Conservation (phyloP, 2,888 invertebrate species). For the Nemurella pictetii region DNA sequence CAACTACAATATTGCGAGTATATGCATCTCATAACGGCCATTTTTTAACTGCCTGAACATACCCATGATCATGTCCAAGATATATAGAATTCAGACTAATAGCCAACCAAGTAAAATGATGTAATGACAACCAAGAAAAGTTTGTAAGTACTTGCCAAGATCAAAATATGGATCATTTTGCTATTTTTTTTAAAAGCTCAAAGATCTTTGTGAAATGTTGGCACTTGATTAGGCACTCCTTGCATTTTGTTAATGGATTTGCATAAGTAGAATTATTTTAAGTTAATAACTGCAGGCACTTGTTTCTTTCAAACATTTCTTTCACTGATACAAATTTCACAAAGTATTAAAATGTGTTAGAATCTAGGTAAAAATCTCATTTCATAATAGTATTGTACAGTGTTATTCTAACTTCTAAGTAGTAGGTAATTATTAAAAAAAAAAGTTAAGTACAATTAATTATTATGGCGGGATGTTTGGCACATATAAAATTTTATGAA, state of each 20-base stretch:
- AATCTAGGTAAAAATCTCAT: neutral
- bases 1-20: no score
- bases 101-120: no score
- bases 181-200: neutral
- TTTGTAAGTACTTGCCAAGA: slow-evolving; percentile 4
- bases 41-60: no score
- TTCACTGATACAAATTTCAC: neutral
- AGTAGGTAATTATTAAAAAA: neutral
- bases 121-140: neutral
- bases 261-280: neutral
- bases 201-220: neutral
- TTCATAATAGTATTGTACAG: neutral
- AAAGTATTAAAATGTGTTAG: neutral
- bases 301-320: neutral
- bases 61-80: no score
- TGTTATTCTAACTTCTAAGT: neutral
- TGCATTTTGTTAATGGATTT: no score
- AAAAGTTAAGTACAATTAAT: slow-evolving; percentile 14
- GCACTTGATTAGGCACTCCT: neutral
- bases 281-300: neutral
- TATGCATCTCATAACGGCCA: no score
- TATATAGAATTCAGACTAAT: no score
- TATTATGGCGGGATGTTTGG: slow-evolving; percentile 32
- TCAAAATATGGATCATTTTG: no score
- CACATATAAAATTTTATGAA: slow-evolving; percentile 15